Evolutionary conservation across 92 coral and sea anemone genomes (phyloP).

Genomic region (Anthopleura xanthogrammica): DNA sequence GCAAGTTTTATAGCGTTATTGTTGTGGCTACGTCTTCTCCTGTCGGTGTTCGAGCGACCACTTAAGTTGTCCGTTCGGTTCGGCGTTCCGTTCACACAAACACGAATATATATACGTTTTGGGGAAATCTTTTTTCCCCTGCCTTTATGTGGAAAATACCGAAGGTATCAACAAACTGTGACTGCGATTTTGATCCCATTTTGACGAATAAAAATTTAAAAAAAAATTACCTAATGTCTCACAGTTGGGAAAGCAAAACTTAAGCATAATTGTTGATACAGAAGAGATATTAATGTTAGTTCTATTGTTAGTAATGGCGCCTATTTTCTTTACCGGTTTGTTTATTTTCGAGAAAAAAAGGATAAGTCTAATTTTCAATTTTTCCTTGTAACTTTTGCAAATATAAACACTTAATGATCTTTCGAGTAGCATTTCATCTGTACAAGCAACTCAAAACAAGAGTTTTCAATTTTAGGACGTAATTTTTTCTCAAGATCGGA

Average conservation of each 20-base stretch:
- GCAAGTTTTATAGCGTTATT: background rate
- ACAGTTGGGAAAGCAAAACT: background rate
- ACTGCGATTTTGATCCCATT: no score
- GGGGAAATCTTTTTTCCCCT: background rate
- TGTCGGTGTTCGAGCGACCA: background rate
- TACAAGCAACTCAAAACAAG: slow-evolving; percentile 5
- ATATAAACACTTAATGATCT: background rate
- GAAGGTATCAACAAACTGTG: background rate
- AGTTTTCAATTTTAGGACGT: background rate
- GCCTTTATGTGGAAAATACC: background rate
- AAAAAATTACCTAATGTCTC: background rate
- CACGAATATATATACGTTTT: no score
- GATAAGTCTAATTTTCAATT: background rate
- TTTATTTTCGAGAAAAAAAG: background rate
- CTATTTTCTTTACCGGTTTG: background rate
- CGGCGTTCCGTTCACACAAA: background rate
- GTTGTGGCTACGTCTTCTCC: background rate
- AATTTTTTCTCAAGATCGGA: background rate
- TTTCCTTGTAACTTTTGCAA: background rate
- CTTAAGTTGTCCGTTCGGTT: background rate
- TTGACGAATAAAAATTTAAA: no score
- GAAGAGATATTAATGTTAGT: background rate
- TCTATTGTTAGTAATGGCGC: background rate
- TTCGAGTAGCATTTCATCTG: slow-evolving; percentile 8
- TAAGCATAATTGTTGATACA: background rate